Percentiles rank a stretch among this genome's conserved stretches.
Evolutionary conservation across 2,113 vertebrate species (phyloP).

Genomic region (Rhinoderma darwinii): DNA sequence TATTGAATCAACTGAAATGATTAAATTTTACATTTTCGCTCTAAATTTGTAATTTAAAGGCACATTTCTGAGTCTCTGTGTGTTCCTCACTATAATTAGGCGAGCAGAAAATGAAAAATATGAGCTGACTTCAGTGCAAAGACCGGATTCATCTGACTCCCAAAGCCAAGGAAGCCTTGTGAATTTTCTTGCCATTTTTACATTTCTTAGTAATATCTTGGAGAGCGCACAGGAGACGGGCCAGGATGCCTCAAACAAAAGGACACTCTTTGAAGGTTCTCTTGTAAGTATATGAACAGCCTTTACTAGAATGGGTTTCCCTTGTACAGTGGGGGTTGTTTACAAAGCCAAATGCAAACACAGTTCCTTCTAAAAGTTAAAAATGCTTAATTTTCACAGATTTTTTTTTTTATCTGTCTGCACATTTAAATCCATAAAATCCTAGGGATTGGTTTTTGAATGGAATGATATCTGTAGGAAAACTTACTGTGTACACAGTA

Average conservation of each 20-base stretch:
- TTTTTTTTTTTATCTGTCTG: background rate
- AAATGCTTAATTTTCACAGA: background rate
- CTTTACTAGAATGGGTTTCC: constrained; percentile 8
- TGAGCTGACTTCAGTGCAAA: constrained; percentile 24
- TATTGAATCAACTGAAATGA: constrained; percentile 5
- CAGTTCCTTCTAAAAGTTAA: background rate
- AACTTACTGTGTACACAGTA: background rate
- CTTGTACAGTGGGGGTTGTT: background rate
- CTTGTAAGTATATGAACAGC: constrained; percentile 8
- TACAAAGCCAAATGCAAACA: constrained; percentile 20
- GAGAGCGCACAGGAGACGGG: constrained; percentile 9
- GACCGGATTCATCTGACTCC: constrained; percentile 18
- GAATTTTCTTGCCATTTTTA: constrained; percentile 24
- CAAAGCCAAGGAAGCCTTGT: background rate
- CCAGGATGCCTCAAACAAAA: constrained; percentile 39
- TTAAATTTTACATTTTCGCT: background rate
- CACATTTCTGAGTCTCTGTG: constrained; percentile 41
- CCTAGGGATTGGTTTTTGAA: background rate
- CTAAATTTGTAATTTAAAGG: background rate
- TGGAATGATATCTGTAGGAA: background rate
- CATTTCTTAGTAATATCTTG: constrained; percentile 30
- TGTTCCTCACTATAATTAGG: constrained; percentile 36
- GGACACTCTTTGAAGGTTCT: constrained; percentile 17
- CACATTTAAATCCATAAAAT: background rate
- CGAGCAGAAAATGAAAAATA: constrained; percentile 31